These are phyloP conservation scores for Agonopterix heracliana DNA, from an alignment of 2,888 invertebrate species.

Conservation along the genomic window DNA sequence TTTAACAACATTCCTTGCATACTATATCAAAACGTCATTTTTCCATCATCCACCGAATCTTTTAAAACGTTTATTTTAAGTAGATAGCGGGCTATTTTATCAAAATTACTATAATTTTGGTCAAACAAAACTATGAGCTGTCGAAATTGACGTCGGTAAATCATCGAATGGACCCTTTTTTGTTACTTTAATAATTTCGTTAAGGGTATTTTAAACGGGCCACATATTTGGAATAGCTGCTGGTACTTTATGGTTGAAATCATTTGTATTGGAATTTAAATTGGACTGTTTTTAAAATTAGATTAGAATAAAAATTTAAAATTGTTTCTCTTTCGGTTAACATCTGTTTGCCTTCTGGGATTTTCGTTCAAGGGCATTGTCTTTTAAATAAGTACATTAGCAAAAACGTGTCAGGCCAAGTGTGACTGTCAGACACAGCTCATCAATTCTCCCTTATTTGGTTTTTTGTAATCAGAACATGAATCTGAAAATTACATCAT, in stretches of 20 bases:
- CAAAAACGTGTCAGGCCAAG: background rate
- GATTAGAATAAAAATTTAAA: constrained; percentile 30
- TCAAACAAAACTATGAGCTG: constrained; percentile 71
- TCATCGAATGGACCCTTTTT: constrained; percentile 68
- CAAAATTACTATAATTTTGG: constrained; percentile 73
- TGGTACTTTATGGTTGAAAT: constrained; percentile 61
- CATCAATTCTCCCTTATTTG: too few species aligned
- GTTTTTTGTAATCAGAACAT: too few species aligned
- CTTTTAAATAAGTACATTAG: too few species aligned
- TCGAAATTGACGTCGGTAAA: constrained; percentile 72
- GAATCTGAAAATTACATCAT: too few species aligned
- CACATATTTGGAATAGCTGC: constrained; percentile 66
- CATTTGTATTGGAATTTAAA: constrained; percentile 65
- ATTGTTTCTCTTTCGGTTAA: too few species aligned
- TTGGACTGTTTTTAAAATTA: constrained; percentile 46
- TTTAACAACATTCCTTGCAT: constrained; percentile 49
- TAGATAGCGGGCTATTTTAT: constrained; percentile 62
- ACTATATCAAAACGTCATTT: constrained; percentile 49
- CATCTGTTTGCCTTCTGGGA: too few species aligned
- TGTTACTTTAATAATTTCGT: constrained; percentile 68
- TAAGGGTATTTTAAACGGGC: constrained; percentile 69
- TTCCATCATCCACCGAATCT: constrained; percentile 44
- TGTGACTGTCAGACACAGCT: too few species aligned
- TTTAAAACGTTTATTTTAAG: constrained; percentile 59
- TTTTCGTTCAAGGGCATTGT: too few species aligned